These are phyloP conservation scores for Gnathonemus longibarbis DNA, from an alignment of 2,113 vertebrate species.

Conservation along the genomic window DNA sequence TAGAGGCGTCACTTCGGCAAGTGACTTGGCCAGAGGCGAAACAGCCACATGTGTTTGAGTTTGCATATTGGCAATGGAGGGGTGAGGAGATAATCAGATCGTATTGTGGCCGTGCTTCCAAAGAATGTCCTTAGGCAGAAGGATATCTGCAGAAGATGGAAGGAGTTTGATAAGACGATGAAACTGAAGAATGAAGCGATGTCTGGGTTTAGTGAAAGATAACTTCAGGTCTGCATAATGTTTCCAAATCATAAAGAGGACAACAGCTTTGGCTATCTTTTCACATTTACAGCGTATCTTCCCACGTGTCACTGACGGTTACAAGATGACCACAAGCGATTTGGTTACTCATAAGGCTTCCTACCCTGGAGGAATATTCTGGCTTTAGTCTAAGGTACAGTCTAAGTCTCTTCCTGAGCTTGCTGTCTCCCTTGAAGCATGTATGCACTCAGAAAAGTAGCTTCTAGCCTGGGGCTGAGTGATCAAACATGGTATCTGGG, in stretches of 20 bases:
- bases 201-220: neutral
- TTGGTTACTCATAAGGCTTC: neutral
- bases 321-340: conserved; percentile 16
- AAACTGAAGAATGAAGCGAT: neutral
- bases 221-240: conserved; percentile 1
- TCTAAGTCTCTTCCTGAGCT: neutral
- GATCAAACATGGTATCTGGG: neutral
- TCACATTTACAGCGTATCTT: neutral
- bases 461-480: neutral
- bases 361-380: neutral
- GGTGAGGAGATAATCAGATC: neutral
- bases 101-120: neutral
- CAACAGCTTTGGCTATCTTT: neutral
- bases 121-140: neutral
- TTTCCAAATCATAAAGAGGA: neutral
- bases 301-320: neutral
- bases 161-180: neutral
- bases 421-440: conserved; percentile 4
- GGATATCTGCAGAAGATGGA: conserved; percentile 2
- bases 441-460: neutral
- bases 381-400: neutral
- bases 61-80: neutral
- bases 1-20: neutral
- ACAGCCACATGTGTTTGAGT: neutral
- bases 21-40: neutral